These are phyloP conservation scores for Axea sp. DNA, from an alignment of 2,888 invertebrate species.

Conservation along the genomic window DNA sequence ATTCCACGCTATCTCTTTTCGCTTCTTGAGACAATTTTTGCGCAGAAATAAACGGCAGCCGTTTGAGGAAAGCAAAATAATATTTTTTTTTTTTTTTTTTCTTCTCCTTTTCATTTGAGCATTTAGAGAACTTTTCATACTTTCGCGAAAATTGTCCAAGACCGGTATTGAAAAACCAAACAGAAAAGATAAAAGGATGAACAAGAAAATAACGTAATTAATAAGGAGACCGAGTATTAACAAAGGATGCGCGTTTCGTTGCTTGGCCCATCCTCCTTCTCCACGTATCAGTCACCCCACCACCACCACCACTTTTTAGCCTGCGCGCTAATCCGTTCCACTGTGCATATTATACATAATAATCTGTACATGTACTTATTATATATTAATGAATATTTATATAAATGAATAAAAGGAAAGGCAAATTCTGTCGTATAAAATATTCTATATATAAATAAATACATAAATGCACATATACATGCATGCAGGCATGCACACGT, in stretches of 20 bases:
- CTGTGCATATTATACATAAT: slow-evolving; percentile 68
- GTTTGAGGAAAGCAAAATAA: background rate
- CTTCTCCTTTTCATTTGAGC: background rate
- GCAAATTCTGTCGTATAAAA: slow-evolving; percentile 48
- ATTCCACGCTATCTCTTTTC: slow-evolving; percentile 44
- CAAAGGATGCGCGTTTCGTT: slow-evolving; percentile 49
- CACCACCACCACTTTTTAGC: slow-evolving; percentile 53
- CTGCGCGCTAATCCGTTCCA: slow-evolving; percentile 77
- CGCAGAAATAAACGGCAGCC: too few species aligned
- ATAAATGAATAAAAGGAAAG: slow-evolving; percentile 61
- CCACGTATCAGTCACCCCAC: slow-evolving; percentile 17
- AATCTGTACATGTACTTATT: slow-evolving; percentile 63
- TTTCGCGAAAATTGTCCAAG: slow-evolving; percentile 18
- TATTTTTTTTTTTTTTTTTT: slow-evolving; percentile 9
- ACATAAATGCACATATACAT: too few species aligned
- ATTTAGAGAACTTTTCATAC: slow-evolving; percentile 2
- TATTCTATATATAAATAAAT: slow-evolving; percentile 47
- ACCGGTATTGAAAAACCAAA: slow-evolving; percentile 42
- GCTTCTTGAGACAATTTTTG: too few species aligned
- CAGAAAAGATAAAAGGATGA: background rate
- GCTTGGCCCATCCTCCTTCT: slow-evolving; percentile 26
- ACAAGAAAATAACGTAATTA: background rate
- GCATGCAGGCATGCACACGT: too few species aligned
- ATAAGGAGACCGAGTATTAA: slow-evolving; percentile 1
- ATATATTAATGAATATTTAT: slow-evolving; percentile 64